phyloP scores from a whole-genome alignment of 1,140 invertebrate genomes.

The Saccostrea echinata region DNA sequence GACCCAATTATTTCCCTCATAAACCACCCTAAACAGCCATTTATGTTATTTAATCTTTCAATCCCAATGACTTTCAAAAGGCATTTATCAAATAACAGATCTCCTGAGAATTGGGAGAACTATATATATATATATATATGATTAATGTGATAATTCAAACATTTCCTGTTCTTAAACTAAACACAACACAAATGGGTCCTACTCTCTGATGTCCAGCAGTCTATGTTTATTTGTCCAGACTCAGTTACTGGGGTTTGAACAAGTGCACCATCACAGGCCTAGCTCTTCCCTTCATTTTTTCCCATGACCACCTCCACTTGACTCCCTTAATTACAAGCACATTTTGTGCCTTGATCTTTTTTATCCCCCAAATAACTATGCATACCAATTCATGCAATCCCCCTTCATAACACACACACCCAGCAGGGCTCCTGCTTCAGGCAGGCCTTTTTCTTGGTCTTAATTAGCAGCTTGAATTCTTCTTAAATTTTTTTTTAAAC shows the following conservation, averaged over 20 bases:
- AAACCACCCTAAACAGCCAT: slow-evolving; percentile 31
- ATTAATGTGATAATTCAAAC: slow-evolving; percentile 24
- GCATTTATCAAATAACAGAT: slow-evolving; percentile 11
- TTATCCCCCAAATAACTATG: slow-evolving; percentile 1
- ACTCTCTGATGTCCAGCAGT: not conserved
- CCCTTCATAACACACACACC: not conserved
- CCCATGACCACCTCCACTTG: slow-evolving; percentile 32
- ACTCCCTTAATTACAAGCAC: slow-evolving; percentile 23
- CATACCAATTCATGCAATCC: slow-evolving; percentile 33
- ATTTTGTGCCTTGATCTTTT: slow-evolving; percentile 30
- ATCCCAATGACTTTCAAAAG: slow-evolving; percentile 23
- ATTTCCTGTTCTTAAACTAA: slow-evolving; percentile 22
- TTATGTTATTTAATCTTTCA: slow-evolving; percentile 34
- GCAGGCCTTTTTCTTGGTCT: not conserved
- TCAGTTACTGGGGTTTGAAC: not conserved
- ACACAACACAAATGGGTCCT: not conserved
- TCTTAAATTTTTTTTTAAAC: not conserved
- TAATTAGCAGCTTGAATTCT: slow-evolving; percentile 18
- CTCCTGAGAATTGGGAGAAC: slow-evolving; percentile 1
- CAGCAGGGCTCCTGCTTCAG: not conserved
- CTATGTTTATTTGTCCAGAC: slow-evolving; percentile 16
- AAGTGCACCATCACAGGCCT: not conserved
- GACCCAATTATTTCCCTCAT: slow-evolving; percentile 29
- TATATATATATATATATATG: not conserved
- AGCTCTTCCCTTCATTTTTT: not conserved